phyloP scores from a whole-genome alignment of 2,888 invertebrate species.

The Drosophila engyochracea region DNA sequence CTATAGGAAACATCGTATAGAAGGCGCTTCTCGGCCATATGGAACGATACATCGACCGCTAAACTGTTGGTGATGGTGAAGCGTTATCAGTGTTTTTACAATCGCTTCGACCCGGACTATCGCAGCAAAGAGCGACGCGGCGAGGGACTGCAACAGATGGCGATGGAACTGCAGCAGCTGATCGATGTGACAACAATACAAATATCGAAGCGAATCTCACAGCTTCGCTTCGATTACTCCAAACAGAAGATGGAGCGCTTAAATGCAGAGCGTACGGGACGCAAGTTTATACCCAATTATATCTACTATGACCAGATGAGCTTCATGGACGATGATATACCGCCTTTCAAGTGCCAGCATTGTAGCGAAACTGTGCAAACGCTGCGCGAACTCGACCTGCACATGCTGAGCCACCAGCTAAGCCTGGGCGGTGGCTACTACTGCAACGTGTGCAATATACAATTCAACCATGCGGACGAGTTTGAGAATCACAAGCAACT shows the following conservation, averaged over 20 bases:
- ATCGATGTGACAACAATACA: slow-evolving; percentile 82
- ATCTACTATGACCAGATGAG: slow-evolving; percentile 81
- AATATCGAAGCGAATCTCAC: slow-evolving; percentile 82
- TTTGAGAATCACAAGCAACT: slow-evolving; percentile 77
- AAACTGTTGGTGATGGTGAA: slow-evolving; percentile 77
- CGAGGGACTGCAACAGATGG: slow-evolving; percentile 82
- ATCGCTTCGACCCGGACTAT: slow-evolving; percentile 81
- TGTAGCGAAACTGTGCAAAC: slow-evolving; percentile 79
- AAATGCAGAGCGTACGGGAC: slow-evolving; percentile 74
- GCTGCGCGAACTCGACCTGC: slow-evolving; percentile 77
- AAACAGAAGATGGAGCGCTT: slow-evolving; percentile 81
- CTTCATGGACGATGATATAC: slow-evolving; percentile 82
- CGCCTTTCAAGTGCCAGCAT: slow-evolving; percentile 82
- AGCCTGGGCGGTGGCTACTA: slow-evolving; percentile 67
- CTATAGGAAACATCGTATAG: slow-evolving; percentile 78
- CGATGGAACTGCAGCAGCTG: slow-evolving; percentile 72
- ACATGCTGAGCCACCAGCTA: slow-evolving; percentile 75
- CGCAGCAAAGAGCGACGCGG: slow-evolving; percentile 82
- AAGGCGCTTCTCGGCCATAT: slow-evolving; percentile 82
- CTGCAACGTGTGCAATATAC: slow-evolving; percentile 75
- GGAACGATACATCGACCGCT: slow-evolving; percentile 82
- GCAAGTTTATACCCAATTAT: slow-evolving; percentile 76
- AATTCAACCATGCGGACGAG: slow-evolving; percentile 74
- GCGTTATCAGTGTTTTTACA: slow-evolving; percentile 81
- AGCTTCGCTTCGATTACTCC: slow-evolving; percentile 82